Evolutionary conservation across 2,888 invertebrate species (phyloP).

Genomic region (Callinectes sapidus): DNA sequence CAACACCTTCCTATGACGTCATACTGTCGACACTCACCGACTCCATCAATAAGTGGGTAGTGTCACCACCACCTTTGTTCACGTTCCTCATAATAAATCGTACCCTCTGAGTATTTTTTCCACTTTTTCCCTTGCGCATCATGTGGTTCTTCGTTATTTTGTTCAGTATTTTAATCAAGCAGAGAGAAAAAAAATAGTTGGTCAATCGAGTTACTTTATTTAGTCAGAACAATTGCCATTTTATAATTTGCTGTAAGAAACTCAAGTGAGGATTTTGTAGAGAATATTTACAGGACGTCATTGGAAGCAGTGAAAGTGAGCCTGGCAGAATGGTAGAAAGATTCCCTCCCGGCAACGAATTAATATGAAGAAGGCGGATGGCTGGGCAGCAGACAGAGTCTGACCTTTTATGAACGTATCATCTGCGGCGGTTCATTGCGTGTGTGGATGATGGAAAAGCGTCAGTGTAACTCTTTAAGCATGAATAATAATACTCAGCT

Average conservation of each 20-base stretch:
- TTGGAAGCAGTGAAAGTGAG: background rate
- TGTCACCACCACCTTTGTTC: background rate
- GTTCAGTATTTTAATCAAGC: background rate
- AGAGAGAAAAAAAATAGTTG: background rate
- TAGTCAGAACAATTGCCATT: background rate
- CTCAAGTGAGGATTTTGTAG: background rate
- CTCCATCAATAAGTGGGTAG: background rate
- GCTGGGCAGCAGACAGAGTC: background rate
- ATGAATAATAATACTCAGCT: background rate
- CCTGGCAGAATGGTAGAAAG: background rate
- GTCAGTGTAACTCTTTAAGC: background rate
- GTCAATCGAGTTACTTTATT: conserved; percentile 3
- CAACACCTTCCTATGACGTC: background rate
- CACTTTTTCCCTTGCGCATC: background rate
- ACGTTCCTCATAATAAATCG: background rate
- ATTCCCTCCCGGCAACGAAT: background rate
- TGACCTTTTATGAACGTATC: background rate
- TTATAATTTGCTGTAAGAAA: background rate
- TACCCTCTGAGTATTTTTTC: background rate
- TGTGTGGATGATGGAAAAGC: background rate
- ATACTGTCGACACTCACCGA: background rate
- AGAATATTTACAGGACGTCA: background rate
- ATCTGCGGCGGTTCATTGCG: background rate
- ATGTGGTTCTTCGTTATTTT: background rate
- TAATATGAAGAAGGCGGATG: background rate